Evolutionary conservation across 2,797 vertebrate species (phyloP), one percentile per base, ranked within the genome.

Genomic region (Morus bassanus): DNA sequence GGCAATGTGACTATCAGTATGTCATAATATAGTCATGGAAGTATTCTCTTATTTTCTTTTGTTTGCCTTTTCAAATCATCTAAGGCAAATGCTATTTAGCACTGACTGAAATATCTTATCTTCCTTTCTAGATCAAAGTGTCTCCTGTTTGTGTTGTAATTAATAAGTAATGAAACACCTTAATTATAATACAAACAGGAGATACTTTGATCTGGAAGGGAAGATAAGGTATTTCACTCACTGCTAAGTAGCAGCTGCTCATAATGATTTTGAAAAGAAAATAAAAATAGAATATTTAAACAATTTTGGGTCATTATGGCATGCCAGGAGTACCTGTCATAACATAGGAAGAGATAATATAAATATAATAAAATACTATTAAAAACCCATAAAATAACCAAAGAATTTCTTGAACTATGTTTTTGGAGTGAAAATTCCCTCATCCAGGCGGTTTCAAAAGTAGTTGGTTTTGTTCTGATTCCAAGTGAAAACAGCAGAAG

Each of bases 121-220:
- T 91, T 39, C 50, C 41, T 39, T 30, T 54, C 74, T 67, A 93
- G 91, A 95, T 96, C 93, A 95, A 95, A 97, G 93, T 22, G 31
- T 41, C 86, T 88, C 61, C 84, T 89, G 91, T 61, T 81, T 84
- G 70, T 72, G 77, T 64, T 85, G 94, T 91, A 95, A 95, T 96
- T 95, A 95, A 94, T 94, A 79, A n/a, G 64, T 93, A 96, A 96
- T 68, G 92, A 95, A 95, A 90, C 87, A 61, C 87, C 73, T 77
- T 93, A 96, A 97, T 97, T 95, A 96, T 85, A 73, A 43, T 14
- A 82, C 73, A 92, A 93, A 63, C 85, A 79, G 95, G 70, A 93
- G 95, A 63, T 25, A 33, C 95, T 95, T 95, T 93, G 91, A 92
- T 96, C 95, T 92, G 11, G 63, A 33, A 92, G 76, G 75, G 81